Base-by-base conservation (phyloP, 2,797 vertebrate genomes). In the Synaphobranchus kaupii region DNA sequence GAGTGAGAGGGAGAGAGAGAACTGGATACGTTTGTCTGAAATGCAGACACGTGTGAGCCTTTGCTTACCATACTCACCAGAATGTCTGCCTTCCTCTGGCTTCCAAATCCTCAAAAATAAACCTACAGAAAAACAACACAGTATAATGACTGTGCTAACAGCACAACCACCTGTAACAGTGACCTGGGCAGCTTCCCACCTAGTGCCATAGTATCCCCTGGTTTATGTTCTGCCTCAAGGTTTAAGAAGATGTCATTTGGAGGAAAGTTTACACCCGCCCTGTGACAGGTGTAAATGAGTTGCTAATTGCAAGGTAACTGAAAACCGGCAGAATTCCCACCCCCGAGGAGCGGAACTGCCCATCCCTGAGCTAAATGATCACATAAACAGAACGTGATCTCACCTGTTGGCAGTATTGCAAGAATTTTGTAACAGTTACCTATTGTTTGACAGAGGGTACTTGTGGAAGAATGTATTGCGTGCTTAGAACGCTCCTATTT, bases 71-170 rank as follows among this genome's bases (percentile, higher is more conserved):
- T 39, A 58, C 73, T 39, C 58, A 22, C 22, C 20, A 60, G 68
- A 58, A 80, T 83, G 44, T 28, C 25, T 28, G 48, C 8, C 10
- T 83, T 10, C 81, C 52, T 58, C 85, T 48, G 76, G 73, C 58
- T 89, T 87, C 90, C 91, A 92, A 89, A 90, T 91, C 89, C 89
- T 88, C n/a, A 88, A 88, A 91, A 90, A 89, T 47, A 90, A 87
- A 89, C 87, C 83, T 84, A 91, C 89, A 90, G 89, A 89, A 87
- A 92, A 92, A 92, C 91, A 92, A 91, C 88, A 90, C 88, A 90
- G 31, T 88, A 92, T 89, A 91, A 93, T 89, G 83, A 82, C 87
- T 86, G 91, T 84, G 58, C 47, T 83, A 63, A 76, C 39, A 13
- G 31, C 2, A 73, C 68, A 28, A 5, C 12, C 13, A 15, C 28